Percentiles rank a stretch among this genome's conserved stretches.
Evolutionary conservation across 2,797 vertebrate species (phyloP).

Genomic region (Pogonophryne albipinna): DNA sequence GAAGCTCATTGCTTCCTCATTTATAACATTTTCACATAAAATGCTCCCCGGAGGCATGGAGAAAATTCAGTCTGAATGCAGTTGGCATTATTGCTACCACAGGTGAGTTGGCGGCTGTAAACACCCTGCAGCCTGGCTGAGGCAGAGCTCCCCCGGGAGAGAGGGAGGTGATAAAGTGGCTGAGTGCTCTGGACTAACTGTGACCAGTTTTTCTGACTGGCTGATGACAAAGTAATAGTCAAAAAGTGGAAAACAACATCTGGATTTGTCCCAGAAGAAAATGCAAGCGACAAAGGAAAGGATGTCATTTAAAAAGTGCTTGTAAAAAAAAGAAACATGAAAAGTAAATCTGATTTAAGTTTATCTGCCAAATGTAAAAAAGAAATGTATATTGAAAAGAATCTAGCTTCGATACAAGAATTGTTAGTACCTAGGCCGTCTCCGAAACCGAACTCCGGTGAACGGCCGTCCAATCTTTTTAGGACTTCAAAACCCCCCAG

Average conservation of each 20-base stretch:
- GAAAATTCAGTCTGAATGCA: neutral
- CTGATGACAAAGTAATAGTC: conserved; percentile 18
- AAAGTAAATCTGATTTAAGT: neutral
- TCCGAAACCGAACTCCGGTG: too few relatives aligned
- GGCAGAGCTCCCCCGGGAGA: conserved; percentile 23
- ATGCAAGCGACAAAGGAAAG: neutral
- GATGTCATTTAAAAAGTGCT: conserved; percentile 9
- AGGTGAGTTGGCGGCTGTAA: neutral
- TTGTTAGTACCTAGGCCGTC: too few relatives aligned
- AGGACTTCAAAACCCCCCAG: too few relatives aligned
- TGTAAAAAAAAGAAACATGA: neutral
- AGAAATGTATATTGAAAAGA: neutral
- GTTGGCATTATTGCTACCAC: neutral
- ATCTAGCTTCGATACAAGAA: too few relatives aligned
- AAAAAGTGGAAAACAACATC: conserved; percentile 30
- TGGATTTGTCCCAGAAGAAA: conserved; percentile 11
- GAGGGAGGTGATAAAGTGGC: conserved; percentile 26
- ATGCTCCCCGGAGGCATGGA: neutral
- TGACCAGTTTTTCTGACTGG: conserved; percentile 31
- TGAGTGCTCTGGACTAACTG: conserved; percentile 26
- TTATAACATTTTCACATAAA: conserved; percentile 17
- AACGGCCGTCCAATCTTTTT: too few relatives aligned
- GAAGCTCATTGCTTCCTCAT: conserved; percentile 23
- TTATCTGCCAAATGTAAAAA: neutral
- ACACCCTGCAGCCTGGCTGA: conserved; percentile 25